Percentiles rank a stretch among this genome's conserved stretches.
phyloP scores from a whole-genome alignment of 2,888 invertebrate species.

The Tinea trinotella region DNA sequence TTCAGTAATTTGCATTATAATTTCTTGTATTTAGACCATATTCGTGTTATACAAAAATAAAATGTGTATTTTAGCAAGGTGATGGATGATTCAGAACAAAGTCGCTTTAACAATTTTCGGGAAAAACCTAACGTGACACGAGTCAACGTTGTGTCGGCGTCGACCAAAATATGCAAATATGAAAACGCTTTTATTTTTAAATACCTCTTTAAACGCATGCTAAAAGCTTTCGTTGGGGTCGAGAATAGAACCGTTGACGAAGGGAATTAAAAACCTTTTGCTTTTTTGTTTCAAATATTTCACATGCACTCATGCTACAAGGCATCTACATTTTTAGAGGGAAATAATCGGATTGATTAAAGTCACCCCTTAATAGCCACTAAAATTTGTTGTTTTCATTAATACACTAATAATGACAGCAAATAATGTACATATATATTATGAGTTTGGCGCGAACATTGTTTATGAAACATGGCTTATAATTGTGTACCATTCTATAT shows the following conservation, averaged over 20 bases:
- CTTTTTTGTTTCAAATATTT: too few relatives aligned
- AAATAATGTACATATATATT: too few relatives aligned
- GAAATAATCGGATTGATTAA: too few relatives aligned
- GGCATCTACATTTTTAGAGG: too few relatives aligned
- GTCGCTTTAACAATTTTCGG: neutral
- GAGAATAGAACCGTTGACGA: neutral
- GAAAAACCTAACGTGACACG: neutral
- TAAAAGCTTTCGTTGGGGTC: neutral
- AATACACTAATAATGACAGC: too few relatives aligned
- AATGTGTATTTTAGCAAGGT: neutral
- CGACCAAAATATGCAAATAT: conserved; percentile 12
- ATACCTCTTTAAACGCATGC: conserved; percentile 1
- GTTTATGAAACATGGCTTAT: too few relatives aligned
- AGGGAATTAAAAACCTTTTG: too few relatives aligned
- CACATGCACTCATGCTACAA: too few relatives aligned
- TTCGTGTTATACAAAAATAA: neutral
- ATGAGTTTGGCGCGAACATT: too few relatives aligned
- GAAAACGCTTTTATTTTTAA: neutral
- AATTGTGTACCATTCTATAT: too few relatives aligned
- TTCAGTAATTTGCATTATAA: neutral
- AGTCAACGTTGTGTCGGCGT: neutral
- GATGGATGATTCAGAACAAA: conserved; percentile 3
- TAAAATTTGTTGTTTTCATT: too few relatives aligned
- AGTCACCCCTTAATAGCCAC: too few relatives aligned
- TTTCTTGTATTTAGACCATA: neutral